phyloP scores from a whole-genome alignment of 1,140 invertebrate species.

The Holcopasites calliopsidis region DNA sequence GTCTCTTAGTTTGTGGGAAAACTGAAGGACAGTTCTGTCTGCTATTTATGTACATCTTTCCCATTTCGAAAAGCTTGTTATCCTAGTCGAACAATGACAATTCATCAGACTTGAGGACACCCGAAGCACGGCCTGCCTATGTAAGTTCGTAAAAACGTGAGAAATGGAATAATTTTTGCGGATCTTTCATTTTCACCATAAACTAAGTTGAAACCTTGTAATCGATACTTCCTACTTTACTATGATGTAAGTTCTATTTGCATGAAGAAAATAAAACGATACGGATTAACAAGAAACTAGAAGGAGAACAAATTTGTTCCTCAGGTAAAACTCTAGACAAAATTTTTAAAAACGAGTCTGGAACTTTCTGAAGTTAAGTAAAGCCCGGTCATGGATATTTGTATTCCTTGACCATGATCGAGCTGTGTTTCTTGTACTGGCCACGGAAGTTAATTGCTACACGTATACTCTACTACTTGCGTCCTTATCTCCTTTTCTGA shows the following conservation, averaged over 20 bases:
- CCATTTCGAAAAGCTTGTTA: conserved; percentile 42
- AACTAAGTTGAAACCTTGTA: conserved; percentile 64
- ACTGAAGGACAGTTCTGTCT: conserved; percentile 50
- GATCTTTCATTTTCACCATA: conserved; percentile 60
- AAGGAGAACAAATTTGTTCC: too few relatives aligned
- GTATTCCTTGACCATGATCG: neutral
- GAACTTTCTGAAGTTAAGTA: conserved; percentile 9
- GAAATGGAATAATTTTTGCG: conserved; percentile 30
- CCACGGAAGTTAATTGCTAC: conserved; percentile 45
- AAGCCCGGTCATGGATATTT: conserved; percentile 6
- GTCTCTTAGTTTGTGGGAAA: conserved; percentile 60
- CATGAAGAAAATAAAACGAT: conserved; percentile 58
- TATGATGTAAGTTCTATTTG: conserved; percentile 58
- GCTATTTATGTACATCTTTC: conserved; percentile 57
- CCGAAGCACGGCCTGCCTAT: conserved; percentile 41
- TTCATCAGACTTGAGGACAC: conserved; percentile 49
- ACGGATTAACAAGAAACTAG: too few relatives aligned
- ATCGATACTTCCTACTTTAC: conserved; percentile 62
- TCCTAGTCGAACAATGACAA: conserved; percentile 58
- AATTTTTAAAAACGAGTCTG: conserved; percentile 22
- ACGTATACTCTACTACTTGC: conserved; percentile 52
- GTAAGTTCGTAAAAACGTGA: conserved; percentile 33
- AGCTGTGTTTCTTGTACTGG: conserved; percentile 39
- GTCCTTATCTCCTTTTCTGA: conserved; percentile 26
- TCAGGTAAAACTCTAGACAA: too few relatives aligned